A percentile compares a stretch with the other conserved stretches of the same genome.
These are phyloP conservation scores for Lagodon rhomboides DNA, from an alignment of 2,797 vertebrate genomes.

Conservation along the genomic window DNA sequence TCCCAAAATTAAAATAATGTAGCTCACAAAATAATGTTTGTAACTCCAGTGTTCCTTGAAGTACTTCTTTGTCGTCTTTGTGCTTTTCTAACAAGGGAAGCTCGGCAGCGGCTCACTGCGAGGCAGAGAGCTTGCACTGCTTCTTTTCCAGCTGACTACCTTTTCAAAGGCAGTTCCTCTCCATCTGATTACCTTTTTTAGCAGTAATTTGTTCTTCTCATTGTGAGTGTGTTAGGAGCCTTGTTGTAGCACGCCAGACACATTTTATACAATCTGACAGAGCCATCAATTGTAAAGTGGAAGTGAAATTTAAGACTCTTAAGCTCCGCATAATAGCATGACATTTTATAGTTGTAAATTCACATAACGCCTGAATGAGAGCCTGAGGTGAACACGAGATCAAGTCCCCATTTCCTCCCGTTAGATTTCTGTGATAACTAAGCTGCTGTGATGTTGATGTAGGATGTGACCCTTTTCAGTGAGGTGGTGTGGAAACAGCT, in stretches of 20 bases:
- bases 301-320: slow-evolving; percentile 50
- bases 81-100: slow-evolving; percentile 8
- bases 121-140: slow-evolving; percentile 4
- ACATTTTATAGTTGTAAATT: slow-evolving; percentile 36
- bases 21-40: slow-evolving; percentile 14
- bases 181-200: slow-evolving; percentile 31
- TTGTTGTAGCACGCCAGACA: slow-evolving; percentile 37
- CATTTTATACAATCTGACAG: slow-evolving; percentile 46
- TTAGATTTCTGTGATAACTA: slow-evolving; percentile 39
- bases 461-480: slow-evolving; percentile 17
- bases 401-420: slow-evolving; percentile 19
- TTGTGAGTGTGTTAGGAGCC: slow-evolving; percentile 31
- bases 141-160: slow-evolving; percentile 31
- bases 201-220: slow-evolving; percentile 56
- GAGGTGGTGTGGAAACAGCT: not conserved
- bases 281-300: slow-evolving; percentile 41
- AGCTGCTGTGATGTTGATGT: slow-evolving; percentile 2
- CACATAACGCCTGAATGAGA: not conserved
- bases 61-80: slow-evolving; percentile 22
- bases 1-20: slow-evolving; percentile 39
- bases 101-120: not conserved
- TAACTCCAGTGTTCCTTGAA: slow-evolving; percentile 7
- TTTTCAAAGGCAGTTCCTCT: slow-evolving; percentile 21
- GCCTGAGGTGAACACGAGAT: slow-evolving; percentile 22
- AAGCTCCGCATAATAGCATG: slow-evolving; percentile 23